Conservation (phyloP, 2,113 vertebrate genomes). For the Cyprinodon brontotheroides region DNA sequence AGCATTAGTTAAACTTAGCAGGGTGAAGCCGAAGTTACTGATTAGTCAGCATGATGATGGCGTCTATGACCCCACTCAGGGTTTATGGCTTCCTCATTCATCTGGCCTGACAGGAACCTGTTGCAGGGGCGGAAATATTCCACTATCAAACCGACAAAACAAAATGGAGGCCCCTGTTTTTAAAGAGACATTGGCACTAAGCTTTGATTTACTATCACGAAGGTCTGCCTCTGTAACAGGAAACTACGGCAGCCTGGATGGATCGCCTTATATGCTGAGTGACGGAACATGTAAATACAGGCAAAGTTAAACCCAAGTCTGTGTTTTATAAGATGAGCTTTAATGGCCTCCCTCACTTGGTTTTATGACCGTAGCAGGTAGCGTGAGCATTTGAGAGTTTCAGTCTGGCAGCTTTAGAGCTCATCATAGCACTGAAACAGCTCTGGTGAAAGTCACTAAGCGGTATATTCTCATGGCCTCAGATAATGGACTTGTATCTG, state of each 20-base stretch:
- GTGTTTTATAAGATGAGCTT: background rate
- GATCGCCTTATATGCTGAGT: background rate
- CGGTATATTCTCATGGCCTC: too few species aligned
- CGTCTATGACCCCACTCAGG: background rate
- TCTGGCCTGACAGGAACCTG: background rate
- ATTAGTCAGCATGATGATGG: background rate
- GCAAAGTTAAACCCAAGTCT: background rate
- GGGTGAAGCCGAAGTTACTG: background rate
- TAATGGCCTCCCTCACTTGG: background rate
- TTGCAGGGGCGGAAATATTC: background rate
- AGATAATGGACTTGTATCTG: too few species aligned
- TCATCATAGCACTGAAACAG: background rate
- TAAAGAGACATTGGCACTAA: too few species aligned
- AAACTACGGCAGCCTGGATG: background rate
- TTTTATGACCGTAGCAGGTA: background rate
- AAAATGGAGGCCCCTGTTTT: too few species aligned
- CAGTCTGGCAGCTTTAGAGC: background rate
- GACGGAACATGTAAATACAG: too few species aligned
- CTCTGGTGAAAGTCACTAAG: too few species aligned
- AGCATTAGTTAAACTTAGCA: background rate
- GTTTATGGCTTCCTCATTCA: background rate
- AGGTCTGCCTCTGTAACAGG: background rate
- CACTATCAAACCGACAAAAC: too few species aligned
- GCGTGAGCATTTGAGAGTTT: background rate
- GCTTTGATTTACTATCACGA: too few species aligned